phyloP scores from a whole-genome alignment of 1,140 invertebrate genomes.

The Lasaia peninsularis region DNA sequence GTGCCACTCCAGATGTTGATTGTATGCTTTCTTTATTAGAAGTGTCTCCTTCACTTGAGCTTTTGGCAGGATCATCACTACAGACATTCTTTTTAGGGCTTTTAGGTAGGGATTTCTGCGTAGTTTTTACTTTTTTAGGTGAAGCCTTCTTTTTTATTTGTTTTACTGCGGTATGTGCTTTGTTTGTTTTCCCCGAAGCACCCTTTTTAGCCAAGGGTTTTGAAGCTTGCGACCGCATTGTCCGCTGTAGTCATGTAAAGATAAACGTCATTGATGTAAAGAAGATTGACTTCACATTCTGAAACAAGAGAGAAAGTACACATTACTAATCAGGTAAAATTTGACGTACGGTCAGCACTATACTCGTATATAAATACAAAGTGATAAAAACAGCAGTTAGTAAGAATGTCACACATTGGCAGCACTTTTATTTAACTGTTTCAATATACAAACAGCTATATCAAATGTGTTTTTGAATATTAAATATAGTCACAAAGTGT shows the following conservation, averaged over 20 bases:
- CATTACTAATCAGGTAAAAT: too few species aligned
- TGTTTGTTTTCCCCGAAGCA: slow-evolving; percentile 55
- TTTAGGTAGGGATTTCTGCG: slow-evolving; percentile 46
- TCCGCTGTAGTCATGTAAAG: slow-evolving; percentile 51
- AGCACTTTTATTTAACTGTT: too few species aligned
- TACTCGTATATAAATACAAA: too few species aligned
- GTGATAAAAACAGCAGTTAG: too few species aligned
- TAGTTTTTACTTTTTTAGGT: slow-evolving; percentile 50
- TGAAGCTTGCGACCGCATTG: slow-evolving; percentile 70
- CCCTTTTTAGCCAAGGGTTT: slow-evolving; percentile 57
- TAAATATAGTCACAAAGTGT: too few species aligned
- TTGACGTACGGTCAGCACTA: too few species aligned
- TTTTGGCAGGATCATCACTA: slow-evolving; percentile 38
- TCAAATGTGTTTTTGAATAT: too few species aligned
- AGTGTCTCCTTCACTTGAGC: slow-evolving; percentile 38
- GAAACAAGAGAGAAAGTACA: slow-evolving; percentile 47
- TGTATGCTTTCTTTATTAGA: slow-evolving; percentile 39
- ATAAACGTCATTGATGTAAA: slow-evolving; percentile 52
- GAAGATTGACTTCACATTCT: slow-evolving; percentile 58
- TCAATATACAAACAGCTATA: too few species aligned
- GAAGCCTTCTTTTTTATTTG: slow-evolving; percentile 48
- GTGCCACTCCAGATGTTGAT: slow-evolving; percentile 32
- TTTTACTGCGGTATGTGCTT: slow-evolving; percentile 45
- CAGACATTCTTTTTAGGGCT: slow-evolving; percentile 43
- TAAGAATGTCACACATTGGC: too few species aligned